Percentiles rank a stretch among this genome's conserved stretches.
Evolutionary conservation across 2,888 invertebrate genomes (phyloP).

Genomic region (Drymonia ruficornis): DNA sequence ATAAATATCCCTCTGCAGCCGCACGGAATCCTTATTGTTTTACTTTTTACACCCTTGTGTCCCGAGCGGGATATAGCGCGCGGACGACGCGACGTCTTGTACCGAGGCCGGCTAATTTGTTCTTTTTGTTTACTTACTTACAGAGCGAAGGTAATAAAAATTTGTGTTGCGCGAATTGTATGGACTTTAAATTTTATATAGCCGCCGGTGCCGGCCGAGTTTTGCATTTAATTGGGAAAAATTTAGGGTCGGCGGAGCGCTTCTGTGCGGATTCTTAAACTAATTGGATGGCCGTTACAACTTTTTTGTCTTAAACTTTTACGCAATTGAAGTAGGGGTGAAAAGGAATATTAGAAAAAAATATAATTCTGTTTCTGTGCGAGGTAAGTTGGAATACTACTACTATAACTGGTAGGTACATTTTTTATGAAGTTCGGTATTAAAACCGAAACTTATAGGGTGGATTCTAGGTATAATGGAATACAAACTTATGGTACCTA

Average conservation of each 20-base stretch:
- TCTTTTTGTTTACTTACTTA: conserved; percentile 83
- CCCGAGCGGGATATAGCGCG: conserved; percentile 68
- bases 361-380: conserved; percentile 14
- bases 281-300: conserved; percentile 82
- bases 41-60: conserved; percentile 85
- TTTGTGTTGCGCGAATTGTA: conserved; percentile 84
- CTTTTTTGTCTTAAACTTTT: conserved; percentile 76
- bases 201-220: conserved; percentile 72
- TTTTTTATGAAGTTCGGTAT: conserved; percentile 9
- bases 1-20: conserved; percentile 83
- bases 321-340: conserved; percentile 59
- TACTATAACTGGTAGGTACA: too few relatives aligned
- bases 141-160: conserved; percentile 81
- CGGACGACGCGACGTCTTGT: conserved; percentile 72
- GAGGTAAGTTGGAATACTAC: conserved; percentile 22
- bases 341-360: conserved; percentile 45
- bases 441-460: too few relatives aligned
- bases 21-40: conserved; percentile 84
- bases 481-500: too few relatives aligned
- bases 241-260: conserved; percentile 79
- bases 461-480: too few relatives aligned
- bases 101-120: conserved; percentile 77
- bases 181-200: conserved; percentile 84
- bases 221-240: conserved; percentile 84
- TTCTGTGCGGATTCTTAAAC: conserved; percentile 82